phyloP scores from a whole-genome alignment of 2,888 invertebrate genomes.

The Odontomyia ornata region DNA sequence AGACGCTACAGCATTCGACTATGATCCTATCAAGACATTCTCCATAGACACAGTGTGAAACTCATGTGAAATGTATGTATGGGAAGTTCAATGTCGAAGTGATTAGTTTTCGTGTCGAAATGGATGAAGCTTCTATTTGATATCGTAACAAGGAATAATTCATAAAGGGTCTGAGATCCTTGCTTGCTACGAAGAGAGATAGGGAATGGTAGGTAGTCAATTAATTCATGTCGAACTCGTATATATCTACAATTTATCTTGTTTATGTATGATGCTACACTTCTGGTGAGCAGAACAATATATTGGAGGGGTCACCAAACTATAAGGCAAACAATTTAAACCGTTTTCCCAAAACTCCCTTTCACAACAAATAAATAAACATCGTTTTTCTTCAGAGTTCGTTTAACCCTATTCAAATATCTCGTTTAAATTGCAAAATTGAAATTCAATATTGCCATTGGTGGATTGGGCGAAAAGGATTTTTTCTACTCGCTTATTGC shows the following conservation, averaged over 20 bases:
- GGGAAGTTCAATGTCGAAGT: not conserved
- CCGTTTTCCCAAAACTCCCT: too few relatives aligned
- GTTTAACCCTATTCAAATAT: not conserved
- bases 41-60: not conserved
- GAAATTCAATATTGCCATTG: not conserved
- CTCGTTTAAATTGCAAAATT: not conserved
- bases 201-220: too few relatives aligned
- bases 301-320: too few relatives aligned
- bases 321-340: too few relatives aligned
- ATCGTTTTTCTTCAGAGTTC: not conserved
- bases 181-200: too few relatives aligned
- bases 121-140: too few relatives aligned
- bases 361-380: not conserved
- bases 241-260: too few relatives aligned
- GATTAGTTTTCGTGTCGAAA: not conserved
- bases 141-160: too few relatives aligned
- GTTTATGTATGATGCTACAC: too few relatives aligned
- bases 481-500: not conserved
- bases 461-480: not conserved
- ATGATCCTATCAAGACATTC: not conserved
- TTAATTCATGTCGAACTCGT: too few relatives aligned
- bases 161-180: too few relatives aligned
- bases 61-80: not conserved
- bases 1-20: not conserved
- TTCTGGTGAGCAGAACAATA: too few relatives aligned